A percentile compares a stretch with the other conserved stretches of the same genome.
Conservation (phyloP, 2,888 invertebrate species). For the Clivina fossor region DNA sequence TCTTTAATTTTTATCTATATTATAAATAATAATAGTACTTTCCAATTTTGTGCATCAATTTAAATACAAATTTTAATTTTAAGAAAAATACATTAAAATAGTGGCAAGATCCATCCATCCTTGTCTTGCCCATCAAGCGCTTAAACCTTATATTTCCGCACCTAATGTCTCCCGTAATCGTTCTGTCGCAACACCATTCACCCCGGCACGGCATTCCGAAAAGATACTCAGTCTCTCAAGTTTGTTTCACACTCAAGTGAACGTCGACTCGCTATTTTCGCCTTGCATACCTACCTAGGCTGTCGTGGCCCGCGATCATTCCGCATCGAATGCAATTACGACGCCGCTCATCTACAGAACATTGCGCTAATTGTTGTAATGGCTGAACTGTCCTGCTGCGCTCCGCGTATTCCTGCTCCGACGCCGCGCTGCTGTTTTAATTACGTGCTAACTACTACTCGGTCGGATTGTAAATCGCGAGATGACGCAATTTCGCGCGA, state of each 20-base stretch:
- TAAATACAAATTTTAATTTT: no score
- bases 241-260: constrained; percentile 32
- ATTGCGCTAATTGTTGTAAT: constrained; percentile 35
- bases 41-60: no score
- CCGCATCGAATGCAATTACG: constrained; percentile 15
- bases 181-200: constrained; percentile 18
- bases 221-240: not conserved
- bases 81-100: no score
- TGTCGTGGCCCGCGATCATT: constrained; percentile 3
- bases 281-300: not conserved
- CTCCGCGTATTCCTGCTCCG: no score
- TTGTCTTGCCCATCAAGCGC: no score
- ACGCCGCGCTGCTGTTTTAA: constrained; percentile 35
- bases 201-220: not conserved
- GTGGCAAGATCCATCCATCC: no score
- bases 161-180: constrained; percentile 24
- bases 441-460: constrained; percentile 34
- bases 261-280: not conserved
- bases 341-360: constrained; percentile 28
- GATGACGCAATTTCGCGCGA: constrained; percentile 21
- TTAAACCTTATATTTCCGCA: constrained; percentile 14
- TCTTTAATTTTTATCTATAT: no score
- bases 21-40: no score
- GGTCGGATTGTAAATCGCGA: constrained; percentile 30
- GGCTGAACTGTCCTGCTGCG: constrained; percentile 34